Conservation (phyloP, 2,888 invertebrate species). For the Autographa gamma region DNA sequence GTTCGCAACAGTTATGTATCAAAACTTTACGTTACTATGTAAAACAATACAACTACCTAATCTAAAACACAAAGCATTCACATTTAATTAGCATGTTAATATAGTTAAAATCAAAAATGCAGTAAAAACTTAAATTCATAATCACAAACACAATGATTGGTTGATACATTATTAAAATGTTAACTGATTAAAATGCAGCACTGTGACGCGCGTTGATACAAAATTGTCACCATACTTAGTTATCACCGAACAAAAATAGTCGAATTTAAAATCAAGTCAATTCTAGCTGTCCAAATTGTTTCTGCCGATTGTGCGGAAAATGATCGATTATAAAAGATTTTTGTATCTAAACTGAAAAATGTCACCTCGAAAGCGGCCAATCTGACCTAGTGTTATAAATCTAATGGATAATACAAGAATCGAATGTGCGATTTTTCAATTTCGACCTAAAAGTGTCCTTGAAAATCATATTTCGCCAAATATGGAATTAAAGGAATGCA, state of each 20-base stretch:
- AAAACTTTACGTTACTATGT: constrained; percentile 71
- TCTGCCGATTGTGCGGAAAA: constrained; percentile 69
- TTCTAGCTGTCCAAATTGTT: constrained; percentile 72
- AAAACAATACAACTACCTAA: constrained; percentile 53
- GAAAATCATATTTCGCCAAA: constrained; percentile 82
- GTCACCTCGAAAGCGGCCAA: constrained; percentile 42
- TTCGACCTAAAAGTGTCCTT: constrained; percentile 62
- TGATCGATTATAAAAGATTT: constrained; percentile 54
- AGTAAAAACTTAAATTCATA: constrained; percentile 77
- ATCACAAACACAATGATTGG: constrained; percentile 77
- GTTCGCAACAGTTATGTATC: constrained; percentile 79
- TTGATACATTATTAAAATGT: constrained; percentile 74
- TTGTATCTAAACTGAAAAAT: constrained; percentile 59
- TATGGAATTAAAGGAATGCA: constrained; percentile 77
- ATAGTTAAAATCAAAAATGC: constrained; percentile 87
- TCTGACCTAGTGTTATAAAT: constrained; percentile 1
- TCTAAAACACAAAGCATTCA: constrained; percentile 77
- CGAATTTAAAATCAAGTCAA: constrained; percentile 84
- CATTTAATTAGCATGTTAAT: constrained; percentile 85
- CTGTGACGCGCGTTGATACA: constrained; percentile 58
- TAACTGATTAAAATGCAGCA: constrained; percentile 83
- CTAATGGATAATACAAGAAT: constrained; percentile 28
- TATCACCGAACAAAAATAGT: constrained; percentile 66
- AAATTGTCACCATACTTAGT: constrained; percentile 52
- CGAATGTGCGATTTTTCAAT: constrained; percentile 59